These are phyloP conservation scores for Alca torda DNA, from an alignment of 2,797 vertebrate species.

Conservation along the genomic window DNA sequence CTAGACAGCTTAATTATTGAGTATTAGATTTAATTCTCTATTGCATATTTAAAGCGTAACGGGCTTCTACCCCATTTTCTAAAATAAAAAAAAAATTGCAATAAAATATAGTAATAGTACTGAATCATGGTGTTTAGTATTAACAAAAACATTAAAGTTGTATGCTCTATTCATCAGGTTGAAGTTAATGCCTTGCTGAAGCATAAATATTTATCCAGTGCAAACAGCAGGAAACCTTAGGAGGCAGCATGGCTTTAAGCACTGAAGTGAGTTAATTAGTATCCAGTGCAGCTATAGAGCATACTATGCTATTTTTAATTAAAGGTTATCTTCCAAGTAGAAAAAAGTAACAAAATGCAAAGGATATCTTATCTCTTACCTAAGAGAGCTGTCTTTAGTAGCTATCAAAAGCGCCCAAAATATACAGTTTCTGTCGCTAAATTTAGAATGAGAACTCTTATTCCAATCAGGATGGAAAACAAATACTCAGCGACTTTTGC, in stretches of 20 bases:
- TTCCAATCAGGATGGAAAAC: background rate
- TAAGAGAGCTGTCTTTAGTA: background rate
- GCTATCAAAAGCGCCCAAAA: background rate
- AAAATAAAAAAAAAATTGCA: background rate
- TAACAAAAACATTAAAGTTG: background rate
- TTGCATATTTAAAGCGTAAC: background rate
- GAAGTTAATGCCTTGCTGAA: constrained; percentile 35
- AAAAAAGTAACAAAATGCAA: background rate
- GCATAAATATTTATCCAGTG: constrained; percentile 50
- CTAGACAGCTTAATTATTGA: background rate
- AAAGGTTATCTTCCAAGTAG: background rate
- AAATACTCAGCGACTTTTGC: background rate
- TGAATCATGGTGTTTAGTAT: background rate
- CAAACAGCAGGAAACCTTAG: constrained; percentile 27
- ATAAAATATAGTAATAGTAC: background rate
- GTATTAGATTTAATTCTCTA: background rate
- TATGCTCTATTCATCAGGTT: background rate
- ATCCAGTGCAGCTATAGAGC: background rate
- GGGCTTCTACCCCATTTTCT: background rate
- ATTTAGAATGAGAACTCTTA: background rate
- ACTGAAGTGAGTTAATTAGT: background rate
- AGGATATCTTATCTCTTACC: background rate
- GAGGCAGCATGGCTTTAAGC: constrained; percentile 10
- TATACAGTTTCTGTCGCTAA: background rate
- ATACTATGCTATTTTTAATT: background rate